Percentiles rank a stretch among this genome's conserved stretches.
phyloP scores from a whole-genome alignment of 2,113 vertebrate genomes.

The Saccopteryx leptura region DNA sequence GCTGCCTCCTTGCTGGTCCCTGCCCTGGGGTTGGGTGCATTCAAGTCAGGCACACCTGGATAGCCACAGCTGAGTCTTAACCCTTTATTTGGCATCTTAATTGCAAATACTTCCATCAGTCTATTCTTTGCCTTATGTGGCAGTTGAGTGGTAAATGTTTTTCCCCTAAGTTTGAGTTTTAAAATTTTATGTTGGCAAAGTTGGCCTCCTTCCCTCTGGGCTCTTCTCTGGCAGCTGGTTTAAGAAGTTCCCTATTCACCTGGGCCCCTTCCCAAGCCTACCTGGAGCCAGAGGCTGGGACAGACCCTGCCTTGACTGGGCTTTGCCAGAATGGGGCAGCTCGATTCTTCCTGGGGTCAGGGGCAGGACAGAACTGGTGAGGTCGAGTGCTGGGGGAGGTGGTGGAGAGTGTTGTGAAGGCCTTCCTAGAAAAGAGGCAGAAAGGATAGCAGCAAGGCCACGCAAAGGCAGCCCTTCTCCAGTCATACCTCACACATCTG shows the following conservation, averaged over 20 bases:
- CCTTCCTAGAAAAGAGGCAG: not conserved
- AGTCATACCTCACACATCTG: not conserved
- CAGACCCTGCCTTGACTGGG: not conserved
- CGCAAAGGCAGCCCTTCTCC: not conserved
- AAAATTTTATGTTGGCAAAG: not conserved
- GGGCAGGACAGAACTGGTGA: not conserved
- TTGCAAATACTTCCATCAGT: not conserved
- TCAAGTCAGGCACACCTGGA: not conserved
- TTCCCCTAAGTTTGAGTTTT: not conserved
- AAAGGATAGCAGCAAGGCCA: not conserved
- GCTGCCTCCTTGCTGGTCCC: not conserved
- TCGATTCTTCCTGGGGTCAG: not conserved
- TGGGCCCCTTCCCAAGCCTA: not conserved
- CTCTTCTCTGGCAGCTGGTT: not conserved
- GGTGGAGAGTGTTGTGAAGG: not conserved
- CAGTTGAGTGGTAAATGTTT: not conserved
- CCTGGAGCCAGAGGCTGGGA: not conserved
- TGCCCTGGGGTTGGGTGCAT: not conserved
- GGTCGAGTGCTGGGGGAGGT: not conserved
- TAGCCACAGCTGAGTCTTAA: not conserved
- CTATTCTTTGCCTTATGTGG: not conserved
- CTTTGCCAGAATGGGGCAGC: not conserved
- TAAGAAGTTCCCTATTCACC: not conserved
- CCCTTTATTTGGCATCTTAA: not conserved
- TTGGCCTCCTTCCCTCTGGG: not conserved